Conservation (phyloP, 2,888 invertebrate genomes). For the Heliconius ismenius region DNA sequence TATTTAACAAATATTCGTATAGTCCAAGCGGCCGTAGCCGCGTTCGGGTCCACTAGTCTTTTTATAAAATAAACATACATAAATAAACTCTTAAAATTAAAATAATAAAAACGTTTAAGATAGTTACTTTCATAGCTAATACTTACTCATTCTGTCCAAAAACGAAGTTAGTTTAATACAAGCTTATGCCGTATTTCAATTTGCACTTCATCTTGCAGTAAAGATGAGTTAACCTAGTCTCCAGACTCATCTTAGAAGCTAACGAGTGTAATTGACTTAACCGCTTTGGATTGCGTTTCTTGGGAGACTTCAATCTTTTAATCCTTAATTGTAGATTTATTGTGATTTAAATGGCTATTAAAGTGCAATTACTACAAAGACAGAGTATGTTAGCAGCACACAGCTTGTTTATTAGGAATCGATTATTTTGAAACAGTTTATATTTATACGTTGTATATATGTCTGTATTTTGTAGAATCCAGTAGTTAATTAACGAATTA, state of each 20-base stretch:
- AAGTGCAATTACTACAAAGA: not conserved
- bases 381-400: not conserved
- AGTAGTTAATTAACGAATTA: not conserved
- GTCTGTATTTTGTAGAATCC: not conserved
- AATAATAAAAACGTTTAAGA: too few species aligned
- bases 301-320: constrained; percentile 32
- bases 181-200: not conserved
- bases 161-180: not conserved
- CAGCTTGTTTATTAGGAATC: not conserved
- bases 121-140: too few species aligned
- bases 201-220: constrained; percentile 7
- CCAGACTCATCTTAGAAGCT: constrained; percentile 37
- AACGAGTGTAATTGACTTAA: constrained; percentile 44
- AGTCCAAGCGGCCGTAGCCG: too few species aligned
- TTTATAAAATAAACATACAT: too few species aligned
- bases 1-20: too few species aligned
- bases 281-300: constrained; percentile 35
- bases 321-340: constrained; percentile 31
- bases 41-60: too few species aligned
- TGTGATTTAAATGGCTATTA: constrained; percentile 23
- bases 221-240: constrained; percentile 30
- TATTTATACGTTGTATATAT: not conserved
- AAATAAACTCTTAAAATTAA: too few species aligned
- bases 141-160: too few species aligned
- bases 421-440: not conserved